Evolutionary conservation across 1,140 invertebrate genomes (phyloP), one percentile per base, ranked within the genome.

Genomic region (Uloborus diversus): DNA sequence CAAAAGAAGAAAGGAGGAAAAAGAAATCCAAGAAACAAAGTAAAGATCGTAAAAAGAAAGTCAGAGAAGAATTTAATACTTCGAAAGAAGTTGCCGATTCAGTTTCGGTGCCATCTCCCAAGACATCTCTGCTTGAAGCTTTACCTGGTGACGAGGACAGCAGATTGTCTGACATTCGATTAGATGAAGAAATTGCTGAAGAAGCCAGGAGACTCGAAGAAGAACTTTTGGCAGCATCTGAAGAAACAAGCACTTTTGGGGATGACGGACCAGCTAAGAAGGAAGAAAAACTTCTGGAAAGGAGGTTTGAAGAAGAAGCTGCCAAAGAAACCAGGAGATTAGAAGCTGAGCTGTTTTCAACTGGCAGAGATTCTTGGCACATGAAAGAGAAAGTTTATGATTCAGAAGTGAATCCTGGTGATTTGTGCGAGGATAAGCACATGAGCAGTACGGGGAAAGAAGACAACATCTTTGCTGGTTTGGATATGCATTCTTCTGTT

Each of bases 1-100:
- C 64, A 14, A 83, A 83, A 70, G 81, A 83, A 62, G 81, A 83
- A 49, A 83, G 75, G 66, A 71, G 68, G 42, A 81, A 71, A 35
- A 86, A 4, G 85, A 85, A 14, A 86, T 88, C 35, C 83, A 85
- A 11, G 92, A 93, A 83, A 87, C 84, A 70, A 82, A 82, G 23
- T 80, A 85, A 81, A 65, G 82, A 83, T 59, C 61, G 68, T 14
- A 79, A 76, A 27, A 79, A 82, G 35, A 83, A 81, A 79, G 9
- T 28, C 1, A 25, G 64, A n/a, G 80, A 81, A 49, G 25, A 70
- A 56, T 13, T 42, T 42, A 17, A 14, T n/a, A 7, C 13, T 2
- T 25, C 62, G 14, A 5, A 53, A 30, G n/a, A 49, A 5, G 25
- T 53, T 20, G 7, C 20, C 7, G 49, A 25, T 73, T 61, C 53